phyloP scores from a whole-genome alignment of 2,797 vertebrate species.

The Kryptopterus vitreolus region DNA sequence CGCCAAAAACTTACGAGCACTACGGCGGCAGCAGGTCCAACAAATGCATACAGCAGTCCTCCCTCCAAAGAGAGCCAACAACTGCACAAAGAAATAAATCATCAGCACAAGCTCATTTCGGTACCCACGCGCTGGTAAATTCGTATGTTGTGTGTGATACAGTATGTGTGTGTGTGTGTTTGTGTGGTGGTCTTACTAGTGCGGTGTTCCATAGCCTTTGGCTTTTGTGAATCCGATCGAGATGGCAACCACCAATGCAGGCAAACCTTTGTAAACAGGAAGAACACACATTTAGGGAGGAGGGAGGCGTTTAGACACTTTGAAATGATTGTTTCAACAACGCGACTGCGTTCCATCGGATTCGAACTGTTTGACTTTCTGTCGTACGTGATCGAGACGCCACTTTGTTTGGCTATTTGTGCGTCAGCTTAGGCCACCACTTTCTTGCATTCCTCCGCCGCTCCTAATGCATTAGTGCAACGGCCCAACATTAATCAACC shows the following conservation, averaged over 20 bases:
- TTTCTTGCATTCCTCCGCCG: neutral
- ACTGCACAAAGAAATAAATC: conserved; percentile 77
- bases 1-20: conserved; percentile 84
- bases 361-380: neutral
- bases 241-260: conserved; percentile 96
- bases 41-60: conserved; percentile 96
- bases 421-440: conserved; percentile 55
- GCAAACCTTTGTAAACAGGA: conserved; percentile 82
- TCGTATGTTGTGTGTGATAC: conserved; percentile 51
- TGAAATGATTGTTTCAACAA: neutral
- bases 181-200: conserved; percentile 86
- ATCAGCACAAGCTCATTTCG: conserved; percentile 75
- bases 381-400: too few relatives aligned
- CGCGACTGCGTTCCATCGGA: neutral
- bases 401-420: conserved; percentile 61
- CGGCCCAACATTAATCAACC: conserved; percentile 66
- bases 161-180: neutral
- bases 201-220: conserved; percentile 95
- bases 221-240: conserved; percentile 99
- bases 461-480: neutral
- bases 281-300: conserved; percentile 53
- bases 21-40: conserved; percentile 97
- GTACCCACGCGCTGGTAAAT: conserved; percentile 64
- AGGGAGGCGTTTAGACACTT: conserved; percentile 17
- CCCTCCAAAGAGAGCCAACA: conserved; percentile 99